A percentile compares a stretch with the other conserved stretches of the same genome.
phyloP scores from a whole-genome alignment of 2,113 vertebrate genomes.

The Rutilus rutilus region DNA sequence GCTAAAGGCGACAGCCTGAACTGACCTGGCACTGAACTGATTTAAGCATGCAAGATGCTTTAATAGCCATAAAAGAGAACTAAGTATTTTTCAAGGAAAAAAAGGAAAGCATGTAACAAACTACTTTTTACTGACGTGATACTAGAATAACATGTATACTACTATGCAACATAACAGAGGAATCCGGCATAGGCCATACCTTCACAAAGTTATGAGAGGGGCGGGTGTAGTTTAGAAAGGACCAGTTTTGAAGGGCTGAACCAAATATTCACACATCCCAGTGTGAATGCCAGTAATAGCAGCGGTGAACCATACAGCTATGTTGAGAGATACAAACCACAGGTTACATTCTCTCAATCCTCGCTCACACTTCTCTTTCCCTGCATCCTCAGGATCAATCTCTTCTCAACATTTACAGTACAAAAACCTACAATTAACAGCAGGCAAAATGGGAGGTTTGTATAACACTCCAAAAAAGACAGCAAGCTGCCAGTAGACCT shows the following conservation, averaged over 20 bases:
- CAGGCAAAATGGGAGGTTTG: constrained; percentile 25
- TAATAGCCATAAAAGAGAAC: background rate
- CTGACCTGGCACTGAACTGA: background rate
- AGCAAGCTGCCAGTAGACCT: background rate
- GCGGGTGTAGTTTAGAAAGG: background rate
- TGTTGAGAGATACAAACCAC: background rate
- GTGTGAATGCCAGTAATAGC: background rate
- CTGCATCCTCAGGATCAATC: background rate
- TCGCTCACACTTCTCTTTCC: background rate
- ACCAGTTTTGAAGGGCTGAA: background rate
- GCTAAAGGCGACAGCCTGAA: too few species aligned
- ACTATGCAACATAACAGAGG: background rate
- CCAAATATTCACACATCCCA: background rate
- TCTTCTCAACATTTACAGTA: constrained; percentile 4
- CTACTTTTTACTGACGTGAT: background rate
- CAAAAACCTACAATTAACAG: constrained; percentile 32
- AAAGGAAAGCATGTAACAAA: background rate
- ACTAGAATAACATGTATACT: background rate
- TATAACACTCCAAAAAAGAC: background rate
- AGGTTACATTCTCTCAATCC: background rate
- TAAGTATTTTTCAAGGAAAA: background rate
- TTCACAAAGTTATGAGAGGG: background rate
- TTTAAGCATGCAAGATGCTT: background rate
- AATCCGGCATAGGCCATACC: background rate
- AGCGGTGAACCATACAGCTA: constrained; percentile 5